Evolutionary conservation across 2,113 vertebrate species (phyloP).

Genomic region (Pampusana beccarii): DNA sequence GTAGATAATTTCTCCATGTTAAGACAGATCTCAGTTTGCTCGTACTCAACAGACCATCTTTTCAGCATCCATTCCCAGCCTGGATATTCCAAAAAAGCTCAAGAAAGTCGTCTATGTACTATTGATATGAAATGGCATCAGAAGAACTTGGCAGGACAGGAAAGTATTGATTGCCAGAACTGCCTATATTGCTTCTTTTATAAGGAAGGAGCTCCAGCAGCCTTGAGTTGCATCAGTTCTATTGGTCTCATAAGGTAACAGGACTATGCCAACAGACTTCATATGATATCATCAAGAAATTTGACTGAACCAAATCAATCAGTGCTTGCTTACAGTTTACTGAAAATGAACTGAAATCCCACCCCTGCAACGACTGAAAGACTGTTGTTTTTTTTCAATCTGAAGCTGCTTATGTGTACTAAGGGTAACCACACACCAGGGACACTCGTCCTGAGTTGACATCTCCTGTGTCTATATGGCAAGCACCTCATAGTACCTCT

Average conservation of each 20-base stretch:
- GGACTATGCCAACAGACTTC: not conserved
- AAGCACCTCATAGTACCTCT: not conserved
- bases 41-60: not conserved
- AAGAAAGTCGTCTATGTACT: not conserved
- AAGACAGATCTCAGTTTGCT: not conserved
- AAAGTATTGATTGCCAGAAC: not conserved
- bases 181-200: not conserved
- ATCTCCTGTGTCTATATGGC: not conserved
- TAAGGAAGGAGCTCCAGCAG: not conserved
- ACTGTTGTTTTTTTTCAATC: not conserved
- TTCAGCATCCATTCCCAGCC: not conserved
- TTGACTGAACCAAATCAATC: not conserved
- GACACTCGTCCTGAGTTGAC: not conserved
- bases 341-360: not conserved
- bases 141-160: not conserved
- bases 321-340: not conserved
- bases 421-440: not conserved
- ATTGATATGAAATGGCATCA: not conserved
- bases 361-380: not conserved
- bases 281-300: not conserved
- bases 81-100: not conserved
- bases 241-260: not conserved
- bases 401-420: not conserved
- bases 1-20: not conserved
- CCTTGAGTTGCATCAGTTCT: not conserved